Conservation (phyloP, 2,113 vertebrate species). For the Turnix velox region DNA sequence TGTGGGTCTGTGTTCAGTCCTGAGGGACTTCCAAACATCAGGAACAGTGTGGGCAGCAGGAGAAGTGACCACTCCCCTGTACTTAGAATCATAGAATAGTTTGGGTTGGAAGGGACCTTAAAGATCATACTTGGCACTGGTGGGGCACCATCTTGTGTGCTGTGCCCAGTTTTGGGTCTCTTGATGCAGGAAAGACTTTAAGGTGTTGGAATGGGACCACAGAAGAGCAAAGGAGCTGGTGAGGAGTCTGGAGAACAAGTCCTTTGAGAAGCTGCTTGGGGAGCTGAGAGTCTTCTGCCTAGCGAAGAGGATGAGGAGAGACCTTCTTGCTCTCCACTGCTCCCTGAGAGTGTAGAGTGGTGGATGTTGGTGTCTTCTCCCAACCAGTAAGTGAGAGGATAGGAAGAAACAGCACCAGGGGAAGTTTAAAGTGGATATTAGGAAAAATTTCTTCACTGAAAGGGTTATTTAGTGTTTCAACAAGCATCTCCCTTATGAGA, state of each 20-base stretch:
- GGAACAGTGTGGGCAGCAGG: too few relatives aligned
- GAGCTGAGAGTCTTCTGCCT: not conserved
- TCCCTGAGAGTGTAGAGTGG: not conserved
- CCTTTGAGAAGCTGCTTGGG: not conserved
- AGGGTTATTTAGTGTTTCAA: not conserved
- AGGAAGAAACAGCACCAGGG: not conserved
- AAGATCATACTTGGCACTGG: too few relatives aligned
- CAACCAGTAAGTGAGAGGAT: not conserved
- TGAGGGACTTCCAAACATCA: too few relatives aligned
- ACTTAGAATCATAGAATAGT: too few relatives aligned
- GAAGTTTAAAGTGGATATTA: not conserved
- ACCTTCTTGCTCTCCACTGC: not conserved
- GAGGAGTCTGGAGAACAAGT: not conserved
- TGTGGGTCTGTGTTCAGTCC: not conserved
- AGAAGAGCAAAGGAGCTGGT: not conserved
- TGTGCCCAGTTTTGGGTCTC: too few relatives aligned
- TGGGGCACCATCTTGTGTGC: too few relatives aligned
- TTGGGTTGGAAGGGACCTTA: too few relatives aligned
- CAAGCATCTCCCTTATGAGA: too few relatives aligned
- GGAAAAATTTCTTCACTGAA: not conserved
- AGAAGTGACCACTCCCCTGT: too few relatives aligned
- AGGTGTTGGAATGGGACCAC: too few relatives aligned
- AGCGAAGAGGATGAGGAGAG: not conserved
- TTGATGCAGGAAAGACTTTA: too few relatives aligned
- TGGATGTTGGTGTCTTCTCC: not conserved